Evolutionary conservation across 2,888 invertebrate genomes (phyloP).

Genomic region (Hypomecis atomaria): DNA sequence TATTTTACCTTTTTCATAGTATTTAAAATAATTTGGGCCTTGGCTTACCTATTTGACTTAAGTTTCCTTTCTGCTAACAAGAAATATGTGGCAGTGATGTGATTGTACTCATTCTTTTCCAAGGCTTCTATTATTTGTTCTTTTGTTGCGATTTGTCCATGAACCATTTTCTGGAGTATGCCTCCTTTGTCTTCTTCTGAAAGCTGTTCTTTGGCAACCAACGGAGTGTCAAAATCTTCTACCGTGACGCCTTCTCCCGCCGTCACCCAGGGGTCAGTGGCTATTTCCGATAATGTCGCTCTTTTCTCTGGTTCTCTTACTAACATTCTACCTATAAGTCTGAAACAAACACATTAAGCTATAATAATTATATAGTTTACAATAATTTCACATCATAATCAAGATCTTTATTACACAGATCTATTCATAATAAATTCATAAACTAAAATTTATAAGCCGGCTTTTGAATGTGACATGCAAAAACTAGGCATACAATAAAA

Average conservation of each 20-base stretch:
- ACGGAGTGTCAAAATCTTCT: constrained; percentile 88
- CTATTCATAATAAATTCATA: too few relatives aligned
- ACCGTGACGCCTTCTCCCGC: constrained; percentile 80
- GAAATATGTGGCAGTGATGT: constrained; percentile 99
- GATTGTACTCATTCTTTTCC: constrained; percentile 98
- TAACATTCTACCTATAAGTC: constrained; percentile 96
- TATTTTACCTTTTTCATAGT: too few relatives aligned
- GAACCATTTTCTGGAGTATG: constrained; percentile 98
- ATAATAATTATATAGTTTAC: neutral
- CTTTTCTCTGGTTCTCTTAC: constrained; percentile 96
- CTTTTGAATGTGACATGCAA: too few relatives aligned
- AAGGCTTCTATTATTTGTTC: constrained; percentile 97
- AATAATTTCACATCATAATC: too few relatives aligned
- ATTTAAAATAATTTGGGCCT: neutral
- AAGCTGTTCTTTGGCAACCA: constrained; percentile 95
- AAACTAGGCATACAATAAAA: too few relatives aligned
- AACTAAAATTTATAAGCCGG: too few relatives aligned
- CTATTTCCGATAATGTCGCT: constrained; percentile 94
- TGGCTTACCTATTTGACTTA: constrained; percentile 87
- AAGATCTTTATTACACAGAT: too few relatives aligned
- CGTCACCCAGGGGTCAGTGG: constrained; percentile 93
- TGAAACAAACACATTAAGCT: constrained; percentile 60
- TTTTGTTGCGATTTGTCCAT: constrained; percentile 96
- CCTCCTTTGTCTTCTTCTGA: constrained; percentile 95
- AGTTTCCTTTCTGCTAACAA: constrained; percentile 97